phyloP scores from a whole-genome alignment of 2,888 invertebrate genomes.

The Uropetala carovei region DNA sequence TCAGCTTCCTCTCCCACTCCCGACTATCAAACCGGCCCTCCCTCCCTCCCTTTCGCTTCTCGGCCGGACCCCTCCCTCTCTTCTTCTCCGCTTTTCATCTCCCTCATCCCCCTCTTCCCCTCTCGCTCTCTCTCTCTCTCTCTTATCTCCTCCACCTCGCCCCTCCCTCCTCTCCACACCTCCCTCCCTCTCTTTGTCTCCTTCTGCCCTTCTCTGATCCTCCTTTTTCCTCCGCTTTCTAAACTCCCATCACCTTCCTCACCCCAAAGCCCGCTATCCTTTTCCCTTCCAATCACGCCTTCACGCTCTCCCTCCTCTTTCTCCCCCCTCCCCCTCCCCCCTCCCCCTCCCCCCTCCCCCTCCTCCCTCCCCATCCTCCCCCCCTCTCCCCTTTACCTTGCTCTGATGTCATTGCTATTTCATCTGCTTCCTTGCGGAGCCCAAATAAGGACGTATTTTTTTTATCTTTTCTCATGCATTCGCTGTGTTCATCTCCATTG shows the following conservation, averaged over 20 bases:
- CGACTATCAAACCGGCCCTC: background rate
- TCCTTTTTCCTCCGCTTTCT: too few relatives aligned
- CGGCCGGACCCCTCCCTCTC: background rate
- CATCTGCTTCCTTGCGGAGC: slow-evolving; percentile 14
- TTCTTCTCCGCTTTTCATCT: background rate
- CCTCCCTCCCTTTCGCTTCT: background rate
- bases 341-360: background rate
- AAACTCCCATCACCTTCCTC: too few relatives aligned
- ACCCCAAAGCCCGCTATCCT: too few relatives aligned
- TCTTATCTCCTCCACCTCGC: background rate
- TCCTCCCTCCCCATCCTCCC: background rate
- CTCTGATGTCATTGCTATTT: slow-evolving; percentile 40
- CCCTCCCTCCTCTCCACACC: slow-evolving; percentile 5
- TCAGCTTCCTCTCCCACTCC: slow-evolving; percentile 3
- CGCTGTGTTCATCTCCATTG: background rate
- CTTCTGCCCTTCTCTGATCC: too few relatives aligned
- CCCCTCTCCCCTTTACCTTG: slow-evolving; percentile 38
- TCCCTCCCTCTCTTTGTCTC: background rate
- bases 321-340: background rate
- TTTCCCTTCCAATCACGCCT: background rate
- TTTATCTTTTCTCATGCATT: background rate
- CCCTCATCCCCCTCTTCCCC: background rate
- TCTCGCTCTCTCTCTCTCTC: background rate
- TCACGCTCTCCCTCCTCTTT: background rate
- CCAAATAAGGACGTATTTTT: slow-evolving; percentile 12